A percentile compares a stretch with the other conserved stretches of the same genome.
phyloP scores from a whole-genome alignment of 1,140 invertebrate species.

The Drosophila santomea region DNA sequence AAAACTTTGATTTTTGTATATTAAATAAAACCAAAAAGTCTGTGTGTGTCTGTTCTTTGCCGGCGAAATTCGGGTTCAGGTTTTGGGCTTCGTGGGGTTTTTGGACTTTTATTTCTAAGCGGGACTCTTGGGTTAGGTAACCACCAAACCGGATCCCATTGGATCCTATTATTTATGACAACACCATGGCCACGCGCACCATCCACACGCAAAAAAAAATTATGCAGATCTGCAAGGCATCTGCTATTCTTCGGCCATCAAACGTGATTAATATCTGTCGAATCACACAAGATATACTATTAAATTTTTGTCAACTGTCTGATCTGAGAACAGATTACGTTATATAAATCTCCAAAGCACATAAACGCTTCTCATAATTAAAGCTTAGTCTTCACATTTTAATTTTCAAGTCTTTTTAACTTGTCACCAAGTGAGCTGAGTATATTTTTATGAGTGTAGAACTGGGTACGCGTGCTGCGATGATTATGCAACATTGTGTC shows the following conservation, averaged over 20 bases:
- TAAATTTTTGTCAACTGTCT: constrained; percentile 11
- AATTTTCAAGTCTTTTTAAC: too few relatives aligned
- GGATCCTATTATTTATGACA: constrained; percentile 52
- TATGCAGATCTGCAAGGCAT: constrained; percentile 48
- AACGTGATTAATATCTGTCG: constrained; percentile 37
- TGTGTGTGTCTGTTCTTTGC: constrained; percentile 44
- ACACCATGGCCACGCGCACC: constrained; percentile 29
- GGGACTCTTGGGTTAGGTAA: constrained; percentile 28
- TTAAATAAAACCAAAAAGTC: constrained; percentile 19
- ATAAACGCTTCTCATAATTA: too few relatives aligned
- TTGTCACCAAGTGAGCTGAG: too few relatives aligned
- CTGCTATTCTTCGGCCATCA: constrained; percentile 9
- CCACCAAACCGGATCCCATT: constrained; percentile 55
- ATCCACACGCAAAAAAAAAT: constrained; percentile 9
- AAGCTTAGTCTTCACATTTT: too few relatives aligned
- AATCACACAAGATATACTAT: constrained; percentile 13
- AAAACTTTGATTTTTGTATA: constrained; percentile 45
- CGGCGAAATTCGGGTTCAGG: constrained; percentile 12
- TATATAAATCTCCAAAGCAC: not conserved
- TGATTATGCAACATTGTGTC: constrained; percentile 58
- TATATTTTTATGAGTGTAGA: constrained; percentile 5
- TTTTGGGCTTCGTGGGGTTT: constrained; percentile 8
- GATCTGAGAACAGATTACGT: not conserved
- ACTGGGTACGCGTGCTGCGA: constrained; percentile 32
- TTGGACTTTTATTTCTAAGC: constrained; percentile 12